Base-by-base conservation (phyloP, 2,888 invertebrate genomes). In the Nemurella pictetii region DNA sequence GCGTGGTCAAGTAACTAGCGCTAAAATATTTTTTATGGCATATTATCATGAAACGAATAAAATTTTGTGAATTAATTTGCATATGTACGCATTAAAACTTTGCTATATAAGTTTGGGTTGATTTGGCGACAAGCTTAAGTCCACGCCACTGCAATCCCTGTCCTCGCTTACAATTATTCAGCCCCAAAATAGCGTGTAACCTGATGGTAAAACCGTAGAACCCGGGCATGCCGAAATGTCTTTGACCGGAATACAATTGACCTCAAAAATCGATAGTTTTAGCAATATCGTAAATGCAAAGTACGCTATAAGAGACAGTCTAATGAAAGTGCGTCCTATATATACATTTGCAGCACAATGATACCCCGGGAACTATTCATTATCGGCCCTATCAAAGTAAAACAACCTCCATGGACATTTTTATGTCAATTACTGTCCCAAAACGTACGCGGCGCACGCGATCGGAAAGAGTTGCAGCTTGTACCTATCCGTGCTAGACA, bases 401-500 rank as follows among this genome's bases (percentile, higher is more conserved):
- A 55, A 55, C 55, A 55, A 55, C 55, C 55, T 7, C 20, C 55
- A 55, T 20, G 55, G 3, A 3, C 55, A 55, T 55, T 55, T 55
- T 55, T 55, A 3, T 55, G 55, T 55, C 55, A 55, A 55, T 55
- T 55, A 75, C 75, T 2, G 28, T 25, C 75, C 26, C 26, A 9
- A 28, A 75, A 75, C n/a, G 28, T 9, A 12, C 1, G 27, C 12
- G 12, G 75, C 12, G 28, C 75, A 75, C 75, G 75, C 75, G 75
- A 75, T 9, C 2, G 12, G 25, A 4, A 4, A n/a, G 55, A 55
- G 55, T 55, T 55, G 55, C n/a, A n/a, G n/a, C 55, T 55, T 55
- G 75, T 75, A 75, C 75, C 75, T 75, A 75, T n/a, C 75, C 27
- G 75, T 75, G 75, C 75, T 75, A 27, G 75, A 75, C 75, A 75